Base-by-base conservation (phyloP, 30 jellyfish, hydroid and myxozoan species). In the Sanderia malayensis region DNA sequence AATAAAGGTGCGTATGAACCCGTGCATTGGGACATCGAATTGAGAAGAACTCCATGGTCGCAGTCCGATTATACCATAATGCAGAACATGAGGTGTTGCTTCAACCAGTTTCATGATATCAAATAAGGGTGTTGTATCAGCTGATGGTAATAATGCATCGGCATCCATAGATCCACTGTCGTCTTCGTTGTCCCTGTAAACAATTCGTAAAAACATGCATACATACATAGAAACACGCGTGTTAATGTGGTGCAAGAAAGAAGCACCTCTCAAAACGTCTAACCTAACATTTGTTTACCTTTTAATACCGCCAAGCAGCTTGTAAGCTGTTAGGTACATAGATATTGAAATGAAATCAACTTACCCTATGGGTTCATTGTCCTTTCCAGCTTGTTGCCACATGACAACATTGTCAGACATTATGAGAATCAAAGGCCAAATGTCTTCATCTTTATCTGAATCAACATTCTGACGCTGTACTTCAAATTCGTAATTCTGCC, bases 11-110 rank as follows among this genome's bases (percentile, higher is more conserved):
- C 97, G 86, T 45, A 88, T 63, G 63, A 66, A 88, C 1, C 86
- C 85, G 26, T 89, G 97, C 84, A 81, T 69, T 1, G 84, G 81
- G 17, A 81, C 84, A 30, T 81, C 97, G 70, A 73, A 88, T 37
- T 88, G 97, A 11, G 84, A 7, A 4, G 97, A 88, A 55, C 95
- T 88, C 97, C 97, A 88, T 26, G 97, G 97, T 17, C 97, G 87
- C 8, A 88, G 47, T 31, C 97, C 95, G 22, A 88, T 82, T 33
- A 81, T 70, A 7, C 88, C 97, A 61, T 73, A 69, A 46, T 81
- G 80, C n/a, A 74, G 76, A 20, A 88, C 86, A 31, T 81, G 71
- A 1, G 86, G 84, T 2, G 92, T 81, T 27, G 92, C 71, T 53
- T 88, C 97, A 28, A 88, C 73, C 47, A 77, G 49, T 41, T 61